Percentiles rank a stretch among this genome's conserved stretches.
Conservation (phyloP, 92 coral and sea anemone species). For the Porites evermanni region DNA sequence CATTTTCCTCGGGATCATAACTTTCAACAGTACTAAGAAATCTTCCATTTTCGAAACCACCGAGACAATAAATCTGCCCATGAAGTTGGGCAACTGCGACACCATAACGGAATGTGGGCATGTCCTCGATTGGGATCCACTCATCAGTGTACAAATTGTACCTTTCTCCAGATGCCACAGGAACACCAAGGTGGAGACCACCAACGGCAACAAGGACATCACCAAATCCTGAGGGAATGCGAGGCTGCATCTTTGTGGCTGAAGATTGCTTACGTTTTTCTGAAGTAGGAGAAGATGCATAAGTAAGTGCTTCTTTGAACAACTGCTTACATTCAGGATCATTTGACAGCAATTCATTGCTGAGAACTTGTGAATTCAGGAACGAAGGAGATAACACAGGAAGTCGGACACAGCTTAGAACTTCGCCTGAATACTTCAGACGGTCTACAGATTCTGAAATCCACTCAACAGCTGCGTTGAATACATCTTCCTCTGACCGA, state of each 20-base stretch:
- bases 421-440: conserved; percentile 57
- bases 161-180: conserved; percentile 85
- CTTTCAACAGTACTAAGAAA: conserved; percentile 79
- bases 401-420: conserved; percentile 87
- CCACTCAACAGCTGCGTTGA: conserved; percentile 91
- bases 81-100: conserved; percentile 83
- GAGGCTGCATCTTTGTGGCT: conserved; percentile 78
- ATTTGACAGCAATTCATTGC: conserved; percentile 65
- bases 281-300: conserved; percentile 91
- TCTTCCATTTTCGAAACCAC: conserved; percentile 85
- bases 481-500: conserved; percentile 95
- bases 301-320: conserved; percentile 80
- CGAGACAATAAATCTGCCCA: conserved; percentile 91
- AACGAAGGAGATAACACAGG: conserved; percentile 83
- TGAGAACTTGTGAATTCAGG: conserved; percentile 70
- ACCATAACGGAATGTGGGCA: conserved; percentile 89
- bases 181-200: conserved; percentile 84
- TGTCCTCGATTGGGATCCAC: conserved; percentile 74
- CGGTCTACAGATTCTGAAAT: conserved; percentile 61
- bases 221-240: conserved; percentile 91
- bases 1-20: conserved; percentile 78
- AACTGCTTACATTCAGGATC: conserved; percentile 81
- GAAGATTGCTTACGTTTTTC: conserved; percentile 86
- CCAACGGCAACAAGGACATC: conserved; percentile 89
- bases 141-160: conserved; percentile 92